Conservation (phyloP, 1,140 invertebrate species). For the Drosophila pandora region DNA sequence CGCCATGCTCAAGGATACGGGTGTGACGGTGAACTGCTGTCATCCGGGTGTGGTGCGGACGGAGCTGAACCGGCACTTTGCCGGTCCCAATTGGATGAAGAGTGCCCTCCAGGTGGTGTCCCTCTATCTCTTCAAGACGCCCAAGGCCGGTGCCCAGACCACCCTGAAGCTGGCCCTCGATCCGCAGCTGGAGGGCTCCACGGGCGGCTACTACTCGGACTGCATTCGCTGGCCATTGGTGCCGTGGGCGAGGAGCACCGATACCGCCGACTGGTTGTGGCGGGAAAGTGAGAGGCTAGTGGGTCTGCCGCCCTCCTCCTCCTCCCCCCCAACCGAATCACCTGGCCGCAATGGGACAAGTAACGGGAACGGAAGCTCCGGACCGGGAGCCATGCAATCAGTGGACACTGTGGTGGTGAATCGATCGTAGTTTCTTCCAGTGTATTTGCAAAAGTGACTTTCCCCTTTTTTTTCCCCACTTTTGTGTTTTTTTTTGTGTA, state of each 20-base stretch:
- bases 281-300: constrained; percentile 84
- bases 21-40: constrained; percentile 88
- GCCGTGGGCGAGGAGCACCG: constrained; percentile 82
- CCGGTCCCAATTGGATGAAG: constrained; percentile 55
- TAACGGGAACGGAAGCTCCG: constrained; percentile 18
- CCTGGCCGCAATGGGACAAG: constrained; percentile 16
- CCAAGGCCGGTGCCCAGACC: constrained; percentile 91
- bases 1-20: constrained; percentile 85
- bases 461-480: not conserved
- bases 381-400: constrained; percentile 26
- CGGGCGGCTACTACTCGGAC: constrained; percentile 86
- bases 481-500: not conserved
- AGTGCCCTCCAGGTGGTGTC: constrained; percentile 39
- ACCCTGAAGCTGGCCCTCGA: constrained; percentile 91
- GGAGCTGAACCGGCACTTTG: constrained; percentile 88
- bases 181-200: constrained; percentile 88
- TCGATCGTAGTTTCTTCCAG: constrained; percentile 39
- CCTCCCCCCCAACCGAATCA: constrained; percentile 18
- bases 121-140: constrained; percentile 85
- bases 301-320: constrained; percentile 60
- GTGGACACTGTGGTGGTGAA: constrained; percentile 63
- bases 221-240: constrained; percentile 83
- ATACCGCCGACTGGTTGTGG: constrained; percentile 90
- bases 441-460: not conserved
- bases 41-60: constrained; percentile 91